Evolutionary conservation across 2,888 invertebrate species (phyloP).

Genomic region (Himalopsyche tibetana): DNA sequence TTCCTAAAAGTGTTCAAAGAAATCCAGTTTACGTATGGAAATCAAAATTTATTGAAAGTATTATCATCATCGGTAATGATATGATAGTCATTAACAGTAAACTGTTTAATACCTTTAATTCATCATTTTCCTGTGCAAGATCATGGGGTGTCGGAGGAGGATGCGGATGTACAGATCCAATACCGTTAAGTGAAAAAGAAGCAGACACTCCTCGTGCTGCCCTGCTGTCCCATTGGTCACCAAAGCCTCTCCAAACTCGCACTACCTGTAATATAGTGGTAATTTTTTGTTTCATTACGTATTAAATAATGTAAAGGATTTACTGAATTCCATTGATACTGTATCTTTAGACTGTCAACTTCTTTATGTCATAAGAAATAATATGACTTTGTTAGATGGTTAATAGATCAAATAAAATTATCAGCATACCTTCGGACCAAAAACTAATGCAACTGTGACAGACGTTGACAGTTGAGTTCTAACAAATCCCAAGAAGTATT

Average conservation of each 20-base stretch:
- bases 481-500: slow-evolving; percentile 93
- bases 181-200: slow-evolving; percentile 90
- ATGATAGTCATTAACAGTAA: background rate
- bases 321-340: too few species aligned
- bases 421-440: slow-evolving; percentile 84
- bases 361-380: too few species aligned
- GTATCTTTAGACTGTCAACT: too few species aligned
- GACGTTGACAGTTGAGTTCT: slow-evolving; percentile 95
- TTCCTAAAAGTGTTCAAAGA: slow-evolving; percentile 78
- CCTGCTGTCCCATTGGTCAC: slow-evolving; percentile 93
- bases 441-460: slow-evolving; percentile 88
- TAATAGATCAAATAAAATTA: too few species aligned
- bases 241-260: slow-evolving; percentile 89
- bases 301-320: too few species aligned
- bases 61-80: background rate
- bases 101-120: slow-evolving; percentile 82
- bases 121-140: slow-evolving; percentile 93
- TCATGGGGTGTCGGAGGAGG: slow-evolving; percentile 88
- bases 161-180: slow-evolving; percentile 80
- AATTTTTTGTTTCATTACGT: background rate
- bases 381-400: too few species aligned
- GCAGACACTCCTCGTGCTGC: slow-evolving; percentile 90
- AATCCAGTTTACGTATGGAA: background rate
- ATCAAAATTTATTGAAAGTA: background rate
- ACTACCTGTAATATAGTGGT: slow-evolving; percentile 77